Base-by-base conservation (phyloP, 2,888 invertebrate species). In the Capitulum mitella region DNA sequence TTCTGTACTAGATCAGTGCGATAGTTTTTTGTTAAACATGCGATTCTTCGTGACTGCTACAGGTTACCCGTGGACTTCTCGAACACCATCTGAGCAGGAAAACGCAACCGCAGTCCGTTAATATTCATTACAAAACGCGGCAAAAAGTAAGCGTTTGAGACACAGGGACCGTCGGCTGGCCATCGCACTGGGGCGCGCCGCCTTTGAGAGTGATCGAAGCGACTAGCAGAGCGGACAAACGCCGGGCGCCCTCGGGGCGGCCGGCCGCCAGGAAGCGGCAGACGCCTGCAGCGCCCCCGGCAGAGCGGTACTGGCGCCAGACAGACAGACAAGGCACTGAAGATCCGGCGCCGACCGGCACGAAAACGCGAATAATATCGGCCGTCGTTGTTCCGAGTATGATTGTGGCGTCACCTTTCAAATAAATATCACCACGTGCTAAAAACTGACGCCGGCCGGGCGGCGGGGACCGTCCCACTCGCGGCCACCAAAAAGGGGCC, bases 341-440 rank as follows among this genome's bases (percentile, higher is more conserved):
- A 32, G 5, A 2, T 8, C 70, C 22, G 29, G 29, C 70, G 58
- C 6, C 34, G 64, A 3, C 22, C 19, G 32, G 8, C 61, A 37
- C 70, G 6, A 34, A 32, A 37, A 19, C 1, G 29, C 10, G 5
- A 16, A 1, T 37, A 70, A 37, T 70, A 70, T 70, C 37, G 14
- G 37, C 37, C 70, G 37, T 70, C 70, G 70, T 70, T 70, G 70
- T 32, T 34, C 37, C 1, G 22, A 16, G 34, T 58, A 58, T 22
- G 70, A 70, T 61, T 70, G 70, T 37, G 22, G 70, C 22, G 22
- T 34, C 8, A 10, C 70, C 1, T n/a, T 70, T 37, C 32, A 70
- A 70, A 70, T 70, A 70, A 70, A 70, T 70, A 70, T 70, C 37
- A 70, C 64, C 64, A 19, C 37, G 14, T 37, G 70, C 26, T 70